phyloP scores from a whole-genome alignment of 2,113 vertebrate species.

The Nannospalax galili region DNA sequence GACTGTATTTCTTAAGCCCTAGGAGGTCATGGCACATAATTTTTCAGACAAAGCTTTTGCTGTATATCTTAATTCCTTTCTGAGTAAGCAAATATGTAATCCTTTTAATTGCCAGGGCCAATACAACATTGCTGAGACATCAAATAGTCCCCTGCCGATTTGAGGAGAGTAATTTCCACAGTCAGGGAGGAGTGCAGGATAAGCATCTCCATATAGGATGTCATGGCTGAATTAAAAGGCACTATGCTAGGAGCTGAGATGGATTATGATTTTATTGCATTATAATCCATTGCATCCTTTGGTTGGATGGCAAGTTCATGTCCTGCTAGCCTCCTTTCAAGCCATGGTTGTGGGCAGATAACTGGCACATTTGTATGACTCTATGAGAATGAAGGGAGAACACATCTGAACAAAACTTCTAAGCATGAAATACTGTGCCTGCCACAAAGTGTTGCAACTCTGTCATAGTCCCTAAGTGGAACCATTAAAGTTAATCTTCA shows the following conservation, averaged over 20 bases:
- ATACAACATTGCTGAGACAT: conserved; percentile 80
- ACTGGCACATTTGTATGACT: conserved; percentile 49
- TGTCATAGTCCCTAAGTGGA: conserved; percentile 69
- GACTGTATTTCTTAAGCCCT: conserved; percentile 35
- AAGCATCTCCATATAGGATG: conserved; percentile 79
- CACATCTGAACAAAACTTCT: conserved; percentile 20
- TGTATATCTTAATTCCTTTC: conserved; percentile 83
- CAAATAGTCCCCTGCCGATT: conserved; percentile 80
- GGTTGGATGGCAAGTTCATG: conserved; percentile 68
- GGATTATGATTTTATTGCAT: conserved; percentile 84
- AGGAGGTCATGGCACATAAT: conserved; percentile 78
- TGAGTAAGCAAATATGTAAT: conserved; percentile 84
- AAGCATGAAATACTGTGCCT: conserved; percentile 64
- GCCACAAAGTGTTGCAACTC: conserved; percentile 50
- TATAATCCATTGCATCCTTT: conserved; percentile 78
- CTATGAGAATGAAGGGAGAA: conserved; percentile 47
- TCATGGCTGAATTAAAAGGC: conserved; percentile 83
- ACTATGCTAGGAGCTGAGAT: conserved; percentile 64
- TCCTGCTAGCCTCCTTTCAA: conserved; percentile 58
- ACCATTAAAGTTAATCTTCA: conserved; percentile 73
- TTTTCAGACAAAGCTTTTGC: conserved; percentile 82
- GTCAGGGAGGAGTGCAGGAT: conserved; percentile 78
- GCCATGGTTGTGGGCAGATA: conserved; percentile 36
- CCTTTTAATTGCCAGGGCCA: conserved; percentile 81
- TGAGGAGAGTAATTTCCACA: conserved; percentile 74